Percentiles rank a stretch among this genome's conserved stretches.
Evolutionary conservation across 2,113 vertebrate species (phyloP).

Genomic region (Cynocephalus volans): DNA sequence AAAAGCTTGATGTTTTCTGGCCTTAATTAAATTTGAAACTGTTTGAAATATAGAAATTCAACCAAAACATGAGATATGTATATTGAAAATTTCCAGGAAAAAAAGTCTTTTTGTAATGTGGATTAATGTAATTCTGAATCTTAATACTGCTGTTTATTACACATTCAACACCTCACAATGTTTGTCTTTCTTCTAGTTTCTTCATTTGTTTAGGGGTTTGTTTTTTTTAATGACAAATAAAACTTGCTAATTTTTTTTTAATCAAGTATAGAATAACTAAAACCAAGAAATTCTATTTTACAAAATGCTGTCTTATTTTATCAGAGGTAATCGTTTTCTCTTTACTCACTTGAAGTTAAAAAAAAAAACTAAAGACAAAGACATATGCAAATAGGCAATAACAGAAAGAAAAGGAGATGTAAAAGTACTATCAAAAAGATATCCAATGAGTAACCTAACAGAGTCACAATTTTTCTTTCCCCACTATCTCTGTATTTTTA

Average conservation of each 20-base stretch:
- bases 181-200: neutral
- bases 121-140: conserved; percentile 48
- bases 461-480: conserved; percentile 42
- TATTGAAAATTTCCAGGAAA: conserved; percentile 30
- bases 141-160: neutral
- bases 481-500: neutral
- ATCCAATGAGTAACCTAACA: neutral
- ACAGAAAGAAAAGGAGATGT: conserved; percentile 10
- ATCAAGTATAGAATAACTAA: conserved; percentile 4
- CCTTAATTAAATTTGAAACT: conserved; percentile 17
- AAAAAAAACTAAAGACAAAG: conserved; percentile 58
- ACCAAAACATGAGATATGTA: neutral
- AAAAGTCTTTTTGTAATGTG: neutral
- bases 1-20: conserved; percentile 49
- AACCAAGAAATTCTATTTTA: conserved; percentile 40
- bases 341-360: conserved; percentile 55
- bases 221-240: conserved; percentile 47
- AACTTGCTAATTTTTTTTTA: conserved; percentile 11
- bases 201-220: neutral
- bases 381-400: conserved; percentile 31
- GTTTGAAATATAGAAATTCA: conserved; percentile 50
- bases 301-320: conserved; percentile 18
- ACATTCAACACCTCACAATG: neutral
- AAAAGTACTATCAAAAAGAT: neutral
- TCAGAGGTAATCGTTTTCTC: conserved; percentile 15